Evolutionary conservation across 2,888 invertebrate species (phyloP).

Genomic region (Siphonodentalium dalli): DNA sequence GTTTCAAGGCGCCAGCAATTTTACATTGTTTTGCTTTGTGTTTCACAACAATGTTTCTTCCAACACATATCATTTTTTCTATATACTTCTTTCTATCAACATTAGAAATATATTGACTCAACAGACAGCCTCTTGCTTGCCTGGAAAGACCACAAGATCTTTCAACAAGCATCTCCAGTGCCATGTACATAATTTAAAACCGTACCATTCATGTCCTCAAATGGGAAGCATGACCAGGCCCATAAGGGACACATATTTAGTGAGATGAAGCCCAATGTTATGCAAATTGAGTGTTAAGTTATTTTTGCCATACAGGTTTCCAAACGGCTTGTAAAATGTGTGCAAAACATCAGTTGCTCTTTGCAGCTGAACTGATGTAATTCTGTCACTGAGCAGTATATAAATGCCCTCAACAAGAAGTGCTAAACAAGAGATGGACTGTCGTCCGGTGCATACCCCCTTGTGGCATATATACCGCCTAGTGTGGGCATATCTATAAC

Average conservation of each 20-base stretch:
- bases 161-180: conserved; percentile 25
- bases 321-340: conserved; percentile 13
- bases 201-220: conserved; percentile 32
- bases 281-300: conserved; percentile 25
- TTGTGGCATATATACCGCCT: no score
- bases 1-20: conserved; percentile 5
- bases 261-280: conserved; percentile 13
- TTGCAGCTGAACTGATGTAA: conserved; percentile 9
- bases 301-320: conserved; percentile 13
- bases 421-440: no score
- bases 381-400: conserved; percentile 22
- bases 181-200: conserved; percentile 26
- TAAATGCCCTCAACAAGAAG: conserved; percentile 22
- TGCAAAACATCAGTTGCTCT: conserved; percentile 14
- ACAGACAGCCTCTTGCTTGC: conserved; percentile 5
- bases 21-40: conserved; percentile 1
- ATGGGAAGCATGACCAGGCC: conserved; percentile 33
- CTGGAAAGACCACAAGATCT: conserved; percentile 8
- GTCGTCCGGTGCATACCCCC: no score
- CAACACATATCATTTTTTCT: neutral
- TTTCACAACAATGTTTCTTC: conserved; percentile 1
- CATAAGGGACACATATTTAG: conserved; percentile 28
- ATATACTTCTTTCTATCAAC: neutral
- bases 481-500: no score
- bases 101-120: neutral